Evolutionary conservation across 2,113 vertebrate species (phyloP), one percentile per base, ranked within the genome.

Genomic region (Sardina pilchardus): DNA sequence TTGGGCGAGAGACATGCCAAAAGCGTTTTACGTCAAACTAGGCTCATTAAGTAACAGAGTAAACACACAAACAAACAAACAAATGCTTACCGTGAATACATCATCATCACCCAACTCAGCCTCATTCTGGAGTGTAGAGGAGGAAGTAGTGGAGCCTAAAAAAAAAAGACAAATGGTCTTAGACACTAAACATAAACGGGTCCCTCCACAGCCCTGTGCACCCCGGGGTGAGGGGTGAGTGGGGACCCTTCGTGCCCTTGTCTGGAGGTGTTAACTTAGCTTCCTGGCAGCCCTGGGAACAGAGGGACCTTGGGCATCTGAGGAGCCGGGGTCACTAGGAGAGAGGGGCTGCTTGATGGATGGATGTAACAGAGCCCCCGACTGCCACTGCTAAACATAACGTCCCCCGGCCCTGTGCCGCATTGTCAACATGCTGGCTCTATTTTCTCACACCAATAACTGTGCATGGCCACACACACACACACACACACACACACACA

Each of bases 51-150:
- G 14, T 10, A 34, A 78, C 2, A 16, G 17, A 10, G 30, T 30
- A 34, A 78, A 78, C 71, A 78, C 21, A 59, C n/a, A 53, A 44
- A 48, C 14, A 82, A 5, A 81, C 44, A 84, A 83, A 34, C 14
- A 59, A 3, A 16, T 21, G 85, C 94, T 95, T 94, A 99, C 98
- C 78, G 97, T 99, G 91, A 99, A 99, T 89, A 99, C 98, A 45
- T 99, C 98, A 39, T 99, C 98, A 16, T 99, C 98, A 0, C 98
- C 98, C 2, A 99, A 96, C 91, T 99, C 98, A 0, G 96, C 96
- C 93, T 99, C 98, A 0, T 99, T 99, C 91, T 99, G 98, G 92
- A 99, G 96, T 1, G 97, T 98, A 87, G 97, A 99, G 0, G 98
- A 99, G 86, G 98, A 99, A 88, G 98, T 99, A 0, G 98, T 99